Evolutionary conservation across 2,797 vertebrate genomes (phyloP).

Genomic region (Bovichtus diacanthus): DNA sequence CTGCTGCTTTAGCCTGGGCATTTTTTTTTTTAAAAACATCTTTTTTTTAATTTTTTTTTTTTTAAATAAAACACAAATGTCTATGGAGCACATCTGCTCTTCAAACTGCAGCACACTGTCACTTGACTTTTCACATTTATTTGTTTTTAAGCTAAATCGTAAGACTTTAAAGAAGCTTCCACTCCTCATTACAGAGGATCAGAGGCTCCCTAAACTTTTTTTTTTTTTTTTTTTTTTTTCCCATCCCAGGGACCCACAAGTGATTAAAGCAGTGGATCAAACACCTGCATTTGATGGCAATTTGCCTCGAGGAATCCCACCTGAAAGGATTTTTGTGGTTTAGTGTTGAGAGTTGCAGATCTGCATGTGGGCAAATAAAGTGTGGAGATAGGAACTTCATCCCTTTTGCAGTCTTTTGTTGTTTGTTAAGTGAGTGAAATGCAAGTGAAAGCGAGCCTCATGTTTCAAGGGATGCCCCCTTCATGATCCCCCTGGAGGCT

Average conservation of each 20-base stretch:
- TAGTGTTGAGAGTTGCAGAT: conserved; percentile 6
- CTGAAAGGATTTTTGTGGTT: conserved; percentile 28
- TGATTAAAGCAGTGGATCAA: conserved; percentile 39
- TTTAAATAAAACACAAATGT: conserved; percentile 20
- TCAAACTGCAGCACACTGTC: conserved; percentile 21
- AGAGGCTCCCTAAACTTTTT: conserved; percentile 42
- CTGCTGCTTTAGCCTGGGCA: conserved; percentile 30
- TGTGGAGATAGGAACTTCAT: not conserved
- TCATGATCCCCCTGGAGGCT: conserved; percentile 18
- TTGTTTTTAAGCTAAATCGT: not conserved
- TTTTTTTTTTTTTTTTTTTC: not conserved
- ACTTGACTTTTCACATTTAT: conserved; percentile 35
- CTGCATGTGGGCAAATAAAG: conserved; percentile 8
- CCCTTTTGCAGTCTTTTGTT: not conserved
- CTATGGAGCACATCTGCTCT: conserved; percentile 39
- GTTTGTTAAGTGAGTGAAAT: conserved; percentile 15
- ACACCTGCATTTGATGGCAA: conserved; percentile 44
- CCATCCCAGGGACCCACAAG: conserved; percentile 10
- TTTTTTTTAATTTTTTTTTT: not conserved
- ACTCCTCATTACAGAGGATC: conserved; percentile 14
- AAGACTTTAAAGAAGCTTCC: conserved; percentile 19
- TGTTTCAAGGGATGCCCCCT: conserved; percentile 9
- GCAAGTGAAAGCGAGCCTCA: not conserved
- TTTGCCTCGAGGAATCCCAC: conserved; percentile 21
- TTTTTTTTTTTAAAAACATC: conserved; percentile 3